Percentiles rank a stretch among this genome's conserved stretches.
phyloP scores from a whole-genome alignment of 2,113 vertebrate genomes.

The Phaethon lepturus region DNA sequence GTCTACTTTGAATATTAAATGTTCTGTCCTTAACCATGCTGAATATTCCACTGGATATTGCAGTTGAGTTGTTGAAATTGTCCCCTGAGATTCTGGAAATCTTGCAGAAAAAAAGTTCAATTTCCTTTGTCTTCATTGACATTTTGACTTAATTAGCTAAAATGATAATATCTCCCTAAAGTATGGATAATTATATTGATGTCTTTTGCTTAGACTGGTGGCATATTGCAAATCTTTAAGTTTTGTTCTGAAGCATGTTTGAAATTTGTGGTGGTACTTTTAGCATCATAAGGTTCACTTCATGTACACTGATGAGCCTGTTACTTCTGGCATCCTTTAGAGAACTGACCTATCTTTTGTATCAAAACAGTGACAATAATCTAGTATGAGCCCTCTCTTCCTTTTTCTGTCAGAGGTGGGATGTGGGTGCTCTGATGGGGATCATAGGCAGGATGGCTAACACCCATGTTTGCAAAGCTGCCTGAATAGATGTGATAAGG shows the following conservation, averaged over 20 bases:
- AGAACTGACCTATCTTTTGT: not conserved
- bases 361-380: not conserved
- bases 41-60: not conserved
- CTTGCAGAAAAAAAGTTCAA: constrained; percentile 9
- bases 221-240: not conserved
- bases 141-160: constrained; percentile 72
- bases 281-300: not conserved
- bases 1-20: not conserved
- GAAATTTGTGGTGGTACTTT: not conserved
- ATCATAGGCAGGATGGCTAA: not conserved
- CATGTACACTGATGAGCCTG: not conserved
- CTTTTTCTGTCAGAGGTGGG: not conserved
- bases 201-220: not conserved
- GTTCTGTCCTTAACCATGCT: not conserved
- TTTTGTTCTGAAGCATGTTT: not conserved
- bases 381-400: not conserved
- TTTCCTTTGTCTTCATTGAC: constrained; percentile 58
- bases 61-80: constrained; percentile 27
- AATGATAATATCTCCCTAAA: constrained; percentile 49
- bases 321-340: not conserved
- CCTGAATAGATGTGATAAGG: not conserved
- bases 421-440: not conserved
- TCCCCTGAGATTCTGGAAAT: constrained; percentile 2
- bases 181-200: constrained; percentile 18
- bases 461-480: not conserved